A percentile compares a stretch with the other conserved stretches of the same genome.
phyloP scores from a whole-genome alignment of 2,888 invertebrate genomes.

The Lepidonotus clava region DNA sequence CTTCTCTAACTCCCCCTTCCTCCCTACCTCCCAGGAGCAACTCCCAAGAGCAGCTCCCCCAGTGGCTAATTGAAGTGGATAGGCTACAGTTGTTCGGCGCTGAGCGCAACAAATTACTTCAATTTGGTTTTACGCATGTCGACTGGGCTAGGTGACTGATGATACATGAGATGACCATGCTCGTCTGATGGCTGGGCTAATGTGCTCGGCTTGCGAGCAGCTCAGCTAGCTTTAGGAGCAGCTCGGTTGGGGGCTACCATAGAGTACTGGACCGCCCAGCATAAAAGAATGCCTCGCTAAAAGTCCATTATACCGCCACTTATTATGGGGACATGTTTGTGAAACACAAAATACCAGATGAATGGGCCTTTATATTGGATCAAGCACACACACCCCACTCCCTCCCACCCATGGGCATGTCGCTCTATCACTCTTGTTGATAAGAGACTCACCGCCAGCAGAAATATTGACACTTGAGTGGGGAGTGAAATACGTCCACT shows the following conservation, averaged over 20 bases:
- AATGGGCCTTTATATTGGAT: conserved; percentile 19
- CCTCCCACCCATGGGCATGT: too few relatives aligned
- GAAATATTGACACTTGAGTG: conserved; percentile 29
- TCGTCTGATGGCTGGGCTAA: conserved; percentile 17
- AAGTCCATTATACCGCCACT: conserved; percentile 46
- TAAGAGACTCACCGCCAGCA: not conserved
- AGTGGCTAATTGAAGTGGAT: conserved; percentile 46
- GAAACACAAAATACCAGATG: conserved; percentile 21
- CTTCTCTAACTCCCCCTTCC: too few relatives aligned
- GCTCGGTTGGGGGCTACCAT: not conserved
- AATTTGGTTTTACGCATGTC: conserved; percentile 46
- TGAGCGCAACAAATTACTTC: conserved; percentile 41
- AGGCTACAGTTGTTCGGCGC: conserved; percentile 34
- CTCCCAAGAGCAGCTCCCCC: too few relatives aligned
- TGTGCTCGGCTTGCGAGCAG: not conserved
- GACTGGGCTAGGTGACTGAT: not conserved
- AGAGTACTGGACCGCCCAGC: not conserved
- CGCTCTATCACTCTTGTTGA: not conserved
- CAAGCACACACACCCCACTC: too few relatives aligned
- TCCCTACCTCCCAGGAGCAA: too few relatives aligned
- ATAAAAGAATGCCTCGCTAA: conserved; percentile 32
- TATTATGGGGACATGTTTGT: conserved; percentile 35
- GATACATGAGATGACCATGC: conserved; percentile 5
- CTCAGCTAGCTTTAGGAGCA: not conserved
- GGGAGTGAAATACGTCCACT: not conserved